A percentile compares a stretch with the other conserved stretches of the same genome.
These are phyloP conservation scores for Marmota monax DNA, from an alignment of 2,113 vertebrate genomes.

Conservation along the genomic window DNA sequence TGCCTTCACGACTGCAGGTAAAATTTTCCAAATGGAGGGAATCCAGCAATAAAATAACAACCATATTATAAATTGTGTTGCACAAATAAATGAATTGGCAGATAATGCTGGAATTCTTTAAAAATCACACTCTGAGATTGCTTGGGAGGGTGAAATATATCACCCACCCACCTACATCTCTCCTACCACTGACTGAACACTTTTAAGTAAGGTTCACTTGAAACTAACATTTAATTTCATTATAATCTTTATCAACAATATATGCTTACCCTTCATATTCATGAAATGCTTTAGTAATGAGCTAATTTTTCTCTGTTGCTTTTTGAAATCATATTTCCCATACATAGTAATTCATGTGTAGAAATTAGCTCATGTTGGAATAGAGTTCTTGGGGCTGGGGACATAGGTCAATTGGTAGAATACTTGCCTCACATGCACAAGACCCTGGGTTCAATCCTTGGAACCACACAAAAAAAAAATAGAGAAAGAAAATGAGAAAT, in stretches of 20 bases:
- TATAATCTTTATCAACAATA: not conserved
- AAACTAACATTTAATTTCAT: not conserved
- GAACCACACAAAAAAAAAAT: too few relatives aligned
- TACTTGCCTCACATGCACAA: too few relatives aligned
- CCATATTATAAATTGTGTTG: accelerated
- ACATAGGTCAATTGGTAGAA: too few relatives aligned
- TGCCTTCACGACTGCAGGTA: not conserved
- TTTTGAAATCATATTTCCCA: not conserved
- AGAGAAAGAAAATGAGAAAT: not conserved
- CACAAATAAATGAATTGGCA: not conserved
- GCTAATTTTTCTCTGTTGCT: not conserved
- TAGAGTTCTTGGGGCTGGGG: too few relatives aligned
- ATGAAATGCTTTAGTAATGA: not conserved
- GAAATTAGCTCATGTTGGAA: not conserved
- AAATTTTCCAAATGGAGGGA: not conserved
- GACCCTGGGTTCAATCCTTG: too few relatives aligned
- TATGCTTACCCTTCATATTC: not conserved
- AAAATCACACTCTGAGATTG: not conserved
- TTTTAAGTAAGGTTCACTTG: not conserved
- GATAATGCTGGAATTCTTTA: not conserved
- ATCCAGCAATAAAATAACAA: not conserved
- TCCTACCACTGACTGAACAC: accelerated
- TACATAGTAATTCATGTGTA: not conserved
- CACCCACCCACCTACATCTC: too few relatives aligned
- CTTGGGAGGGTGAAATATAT: not conserved